Percentiles rank a stretch among this genome's conserved stretches.
phyloP scores from a whole-genome alignment of 2,113 vertebrate genomes.

The Oreochromis spilurus region DNA sequence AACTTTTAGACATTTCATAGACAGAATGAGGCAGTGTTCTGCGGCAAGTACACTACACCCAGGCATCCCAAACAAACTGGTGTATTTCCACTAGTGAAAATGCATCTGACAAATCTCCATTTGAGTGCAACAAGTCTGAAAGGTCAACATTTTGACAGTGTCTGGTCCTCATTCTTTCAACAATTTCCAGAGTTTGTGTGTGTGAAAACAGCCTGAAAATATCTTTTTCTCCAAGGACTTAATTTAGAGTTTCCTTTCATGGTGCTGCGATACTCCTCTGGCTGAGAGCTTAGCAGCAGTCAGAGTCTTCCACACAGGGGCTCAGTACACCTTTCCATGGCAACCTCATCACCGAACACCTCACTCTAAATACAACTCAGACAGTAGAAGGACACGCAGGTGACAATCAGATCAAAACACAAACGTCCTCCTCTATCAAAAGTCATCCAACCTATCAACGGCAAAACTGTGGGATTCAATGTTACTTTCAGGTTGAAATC shows the following conservation, averaged over 20 bases:
- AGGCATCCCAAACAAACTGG: neutral
- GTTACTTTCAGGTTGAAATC: neutral
- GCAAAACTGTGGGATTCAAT: neutral
- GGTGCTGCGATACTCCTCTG: neutral
- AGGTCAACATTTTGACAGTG: neutral
- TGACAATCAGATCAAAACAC: constrained; percentile 6
- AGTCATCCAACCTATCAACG: constrained; percentile 14
- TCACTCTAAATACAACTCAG: constrained; percentile 12
- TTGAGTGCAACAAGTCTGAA: neutral
- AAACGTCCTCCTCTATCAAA: neutral
- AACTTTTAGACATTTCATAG: neutral
- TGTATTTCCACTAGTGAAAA: neutral
- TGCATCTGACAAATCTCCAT: neutral
- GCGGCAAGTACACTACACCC: neutral
- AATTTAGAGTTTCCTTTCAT: neutral
- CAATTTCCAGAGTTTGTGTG: neutral
- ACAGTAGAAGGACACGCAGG: neutral
- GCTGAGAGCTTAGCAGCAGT: neutral
- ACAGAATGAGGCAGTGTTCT: neutral
- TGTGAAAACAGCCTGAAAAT: neutral
- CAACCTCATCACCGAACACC: constrained; percentile 21
- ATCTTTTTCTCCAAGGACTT: neutral
- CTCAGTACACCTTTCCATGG: constrained; percentile 35
- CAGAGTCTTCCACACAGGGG: constrained; percentile 12
- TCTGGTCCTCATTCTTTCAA: neutral